A percentile compares a stretch with the other conserved stretches of the same genome.
Conservation (phyloP, 2,888 invertebrate genomes). For the Dendrolimus houi region DNA sequence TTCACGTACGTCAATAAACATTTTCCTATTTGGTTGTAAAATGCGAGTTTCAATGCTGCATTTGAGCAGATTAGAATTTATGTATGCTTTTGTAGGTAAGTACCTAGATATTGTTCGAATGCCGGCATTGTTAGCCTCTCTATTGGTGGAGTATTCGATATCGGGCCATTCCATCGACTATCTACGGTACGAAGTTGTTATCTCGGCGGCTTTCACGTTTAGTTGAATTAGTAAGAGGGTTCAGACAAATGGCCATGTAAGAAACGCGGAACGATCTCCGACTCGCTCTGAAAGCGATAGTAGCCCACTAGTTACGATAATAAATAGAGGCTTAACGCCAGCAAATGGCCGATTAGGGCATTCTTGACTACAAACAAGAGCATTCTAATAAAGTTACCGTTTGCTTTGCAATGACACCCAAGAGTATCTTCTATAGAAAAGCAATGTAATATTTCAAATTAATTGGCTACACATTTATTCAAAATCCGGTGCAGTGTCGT, state of each 20-base stretch:
- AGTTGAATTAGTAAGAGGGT: slow-evolving; percentile 67
- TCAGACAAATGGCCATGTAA: slow-evolving; percentile 53
- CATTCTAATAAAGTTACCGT: slow-evolving; percentile 66
- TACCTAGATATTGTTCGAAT: not conserved
- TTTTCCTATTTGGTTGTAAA: not conserved
- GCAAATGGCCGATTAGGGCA: slow-evolving; percentile 65
- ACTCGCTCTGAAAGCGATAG: slow-evolving; percentile 57
- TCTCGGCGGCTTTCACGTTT: slow-evolving; percentile 49
- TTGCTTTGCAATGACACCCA: slow-evolving; percentile 54
- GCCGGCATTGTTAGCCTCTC: not conserved
- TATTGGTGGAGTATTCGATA: slow-evolving; percentile 11
- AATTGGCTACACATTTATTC: too few species aligned
- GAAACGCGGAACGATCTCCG: slow-evolving; percentile 50
- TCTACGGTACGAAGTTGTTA: slow-evolving; percentile 47
- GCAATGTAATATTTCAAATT: too few species aligned
- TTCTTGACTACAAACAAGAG: slow-evolving; percentile 59
- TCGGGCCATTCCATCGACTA: slow-evolving; percentile 38
- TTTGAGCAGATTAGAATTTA: not conserved
- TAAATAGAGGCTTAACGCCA: slow-evolving; percentile 59
- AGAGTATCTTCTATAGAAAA: slow-evolving; percentile 20
- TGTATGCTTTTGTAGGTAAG: not conserved
- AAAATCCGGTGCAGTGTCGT: too few species aligned
- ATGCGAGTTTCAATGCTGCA: not conserved
- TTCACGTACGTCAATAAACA: not conserved
- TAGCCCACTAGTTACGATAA: slow-evolving; percentile 64